These are phyloP conservation scores for Anarsia innoxiella DNA, from an alignment of 2,888 invertebrate species.

Conservation along the genomic window DNA sequence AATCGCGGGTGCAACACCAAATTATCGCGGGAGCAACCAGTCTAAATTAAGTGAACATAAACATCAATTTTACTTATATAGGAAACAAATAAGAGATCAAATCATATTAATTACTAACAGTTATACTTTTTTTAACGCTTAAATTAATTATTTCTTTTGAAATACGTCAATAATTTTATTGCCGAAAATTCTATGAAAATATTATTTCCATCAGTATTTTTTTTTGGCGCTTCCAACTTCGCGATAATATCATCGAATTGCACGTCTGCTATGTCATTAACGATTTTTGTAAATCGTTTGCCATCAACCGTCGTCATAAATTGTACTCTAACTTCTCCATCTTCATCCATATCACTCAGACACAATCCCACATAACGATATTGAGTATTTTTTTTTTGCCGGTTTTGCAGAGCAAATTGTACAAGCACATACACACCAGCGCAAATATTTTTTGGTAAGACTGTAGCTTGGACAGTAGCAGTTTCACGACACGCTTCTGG, in stretches of 20 bases:
- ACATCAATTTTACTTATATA: background rate
- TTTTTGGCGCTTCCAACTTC: slow-evolving; percentile 22
- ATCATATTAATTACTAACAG: background rate
- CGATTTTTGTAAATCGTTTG: slow-evolving; percentile 18
- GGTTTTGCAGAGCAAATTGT: slow-evolving; percentile 6
- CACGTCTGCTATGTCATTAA: slow-evolving; percentile 23
- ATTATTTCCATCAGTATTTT: slow-evolving; percentile 18
- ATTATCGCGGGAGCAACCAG: slow-evolving; percentile 15
- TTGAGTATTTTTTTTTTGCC: background rate
- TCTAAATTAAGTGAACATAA: background rate
- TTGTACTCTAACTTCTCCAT: background rate
- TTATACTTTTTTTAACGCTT: background rate
- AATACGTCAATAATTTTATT: slow-evolving; percentile 20
- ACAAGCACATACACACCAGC: slow-evolving; percentile 19
- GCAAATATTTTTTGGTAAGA: slow-evolving; percentile 17
- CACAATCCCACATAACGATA: background rate
- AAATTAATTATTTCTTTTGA: slow-evolving; percentile 21
- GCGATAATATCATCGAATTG: slow-evolving; percentile 22
- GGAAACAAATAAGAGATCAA: background rate
- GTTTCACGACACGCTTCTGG: background rate
- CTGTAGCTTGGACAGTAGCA: background rate
- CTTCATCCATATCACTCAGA: background rate
- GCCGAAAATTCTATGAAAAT: background rate
- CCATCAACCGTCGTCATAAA: slow-evolving; percentile 16
- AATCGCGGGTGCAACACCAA: slow-evolving; percentile 12